Base-by-base conservation (phyloP, 2,888 invertebrate species). In the Caenorhabditis uteleia region DNA sequence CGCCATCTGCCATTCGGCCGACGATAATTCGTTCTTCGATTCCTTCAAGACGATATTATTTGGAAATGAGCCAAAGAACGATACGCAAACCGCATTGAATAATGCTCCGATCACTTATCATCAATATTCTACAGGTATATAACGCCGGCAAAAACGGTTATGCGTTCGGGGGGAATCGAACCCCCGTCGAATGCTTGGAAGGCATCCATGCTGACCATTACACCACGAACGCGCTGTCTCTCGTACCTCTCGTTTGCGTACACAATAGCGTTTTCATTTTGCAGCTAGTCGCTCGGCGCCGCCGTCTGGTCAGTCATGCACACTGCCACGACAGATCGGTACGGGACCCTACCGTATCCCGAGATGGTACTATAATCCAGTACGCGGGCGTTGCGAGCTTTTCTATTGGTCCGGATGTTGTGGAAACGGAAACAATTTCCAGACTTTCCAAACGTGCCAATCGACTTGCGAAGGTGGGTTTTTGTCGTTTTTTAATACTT, bases 321-420 rank as follows among this genome's bases (percentile, higher is more conserved):
- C 68, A 10, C 64, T 80, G 29, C 83, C 83, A 1, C 80, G 82
- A 39, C 77, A 80, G 55, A 79, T 83, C 33, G 83, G 83, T 25
- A 83, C 81, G 0, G 83, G 83, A 27, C 82, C 82, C 4, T 83
- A 83, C 61, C 62, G 83, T 38, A 83, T 83, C 33, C 83, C 83
- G 3, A 69, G 83, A 55, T 83, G 83, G 83, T 82, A 78, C 57
- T 82, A 75, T 65, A 82, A 83, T 65, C 74, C 81, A 12, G 72
- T 68, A 3, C 74, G 81, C 8, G 64, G 68, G 36, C 75, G 78
- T 23, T 83, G 83, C 59, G 83, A 84, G 55, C 70, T 82, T 20
- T 83, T 83, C 70, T 83, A 83, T 62, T 83, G 83, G 78, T 79
- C 79, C 6, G 83, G 83, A 23, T 84, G 83, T 61, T 83, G 79